These are phyloP conservation scores for Seira ritae DNA, from an alignment of 2,888 invertebrate genomes.

Conservation along the genomic window DNA sequence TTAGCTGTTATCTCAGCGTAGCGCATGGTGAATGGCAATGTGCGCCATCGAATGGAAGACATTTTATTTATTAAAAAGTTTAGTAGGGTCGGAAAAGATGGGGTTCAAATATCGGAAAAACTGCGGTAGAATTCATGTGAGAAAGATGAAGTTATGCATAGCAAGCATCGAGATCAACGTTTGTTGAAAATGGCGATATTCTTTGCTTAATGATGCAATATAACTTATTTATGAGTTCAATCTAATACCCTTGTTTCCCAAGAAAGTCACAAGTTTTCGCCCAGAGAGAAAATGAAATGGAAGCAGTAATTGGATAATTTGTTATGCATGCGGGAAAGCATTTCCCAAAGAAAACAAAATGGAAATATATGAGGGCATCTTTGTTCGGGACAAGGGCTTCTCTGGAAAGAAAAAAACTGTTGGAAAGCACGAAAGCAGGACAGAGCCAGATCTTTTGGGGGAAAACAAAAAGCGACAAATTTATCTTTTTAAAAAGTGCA, in stretches of 20 bases:
- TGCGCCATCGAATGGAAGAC: neutral
- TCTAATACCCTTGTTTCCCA: constrained; percentile 12
- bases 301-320: neutral
- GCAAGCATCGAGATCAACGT: too few relatives aligned
- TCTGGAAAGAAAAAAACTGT: too few relatives aligned
- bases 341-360: neutral
- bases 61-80: neutral
- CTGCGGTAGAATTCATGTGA: too few relatives aligned
- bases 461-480: constrained; percentile 20
- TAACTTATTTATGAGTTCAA: constrained; percentile 14
- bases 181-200: too few relatives aligned
- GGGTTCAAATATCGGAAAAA: neutral
- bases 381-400: too few relatives aligned
- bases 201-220: neutral
- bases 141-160: too few relatives aligned
- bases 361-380: too few relatives aligned
- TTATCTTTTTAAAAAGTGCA: constrained; percentile 7
- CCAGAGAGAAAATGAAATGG: neutral
- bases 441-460: too few relatives aligned
- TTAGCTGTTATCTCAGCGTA: too few relatives aligned
- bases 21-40: neutral
- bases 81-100: neutral
- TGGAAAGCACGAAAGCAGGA: too few relatives aligned
- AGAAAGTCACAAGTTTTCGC: constrained; percentile 1
- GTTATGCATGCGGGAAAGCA: constrained; percentile 3